Evolutionary conservation across 2,797 vertebrate species (phyloP).

Genomic region (Fringilla coelebs): DNA sequence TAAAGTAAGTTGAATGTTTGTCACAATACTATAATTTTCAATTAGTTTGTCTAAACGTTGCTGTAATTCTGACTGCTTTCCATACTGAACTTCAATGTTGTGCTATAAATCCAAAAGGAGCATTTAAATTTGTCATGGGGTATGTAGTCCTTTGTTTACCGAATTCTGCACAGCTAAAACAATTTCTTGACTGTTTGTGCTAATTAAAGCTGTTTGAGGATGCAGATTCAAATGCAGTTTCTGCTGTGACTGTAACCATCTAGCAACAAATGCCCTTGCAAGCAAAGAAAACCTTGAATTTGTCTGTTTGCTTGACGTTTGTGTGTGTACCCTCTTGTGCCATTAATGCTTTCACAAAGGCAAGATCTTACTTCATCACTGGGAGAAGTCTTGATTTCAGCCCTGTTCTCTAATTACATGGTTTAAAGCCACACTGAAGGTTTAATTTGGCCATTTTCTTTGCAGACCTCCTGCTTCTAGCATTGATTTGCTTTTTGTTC

Average conservation of each 20-base stretch:
- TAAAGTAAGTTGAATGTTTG: slow-evolving; percentile 87
- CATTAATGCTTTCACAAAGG: background rate
- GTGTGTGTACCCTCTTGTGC: background rate
- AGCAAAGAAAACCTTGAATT: background rate
- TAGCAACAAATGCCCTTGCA: background rate
- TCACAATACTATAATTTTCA: background rate
- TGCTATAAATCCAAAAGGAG: background rate
- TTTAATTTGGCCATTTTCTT: background rate
- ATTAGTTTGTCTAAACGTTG: background rate
- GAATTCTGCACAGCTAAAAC: background rate
- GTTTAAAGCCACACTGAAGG: background rate
- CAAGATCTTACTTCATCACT: background rate
- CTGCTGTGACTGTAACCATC: background rate
- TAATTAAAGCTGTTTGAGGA: background rate
- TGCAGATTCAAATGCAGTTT: background rate
- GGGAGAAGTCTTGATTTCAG: background rate
- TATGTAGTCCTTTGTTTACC: background rate
- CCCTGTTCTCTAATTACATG: background rate
- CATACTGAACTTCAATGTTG: background rate
- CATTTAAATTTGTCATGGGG: background rate
- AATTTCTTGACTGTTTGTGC: background rate
- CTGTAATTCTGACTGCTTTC: background rate
- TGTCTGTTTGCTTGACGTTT: background rate
- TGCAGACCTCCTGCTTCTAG: background rate
- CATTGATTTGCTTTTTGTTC: background rate